These are phyloP conservation scores for Notocelia uddmanniana DNA, from an alignment of 2,888 invertebrate genomes.

Conservation along the genomic window DNA sequence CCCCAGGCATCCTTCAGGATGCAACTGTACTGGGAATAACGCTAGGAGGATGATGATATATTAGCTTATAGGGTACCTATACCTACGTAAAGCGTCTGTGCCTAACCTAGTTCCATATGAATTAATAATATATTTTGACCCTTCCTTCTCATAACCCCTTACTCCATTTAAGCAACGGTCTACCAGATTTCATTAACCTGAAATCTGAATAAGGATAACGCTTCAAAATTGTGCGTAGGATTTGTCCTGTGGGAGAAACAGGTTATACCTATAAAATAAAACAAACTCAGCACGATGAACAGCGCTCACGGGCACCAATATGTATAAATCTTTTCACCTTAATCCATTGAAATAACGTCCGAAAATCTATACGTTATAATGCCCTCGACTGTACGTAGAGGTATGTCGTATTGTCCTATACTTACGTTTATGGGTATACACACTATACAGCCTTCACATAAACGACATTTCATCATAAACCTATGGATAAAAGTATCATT, in stretches of 20 bases:
- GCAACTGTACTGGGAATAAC: too few species aligned
- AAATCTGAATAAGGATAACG: not conserved
- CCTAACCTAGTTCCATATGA: not conserved
- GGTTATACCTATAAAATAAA: not conserved
- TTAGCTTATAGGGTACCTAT: too few species aligned
- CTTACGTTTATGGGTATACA: not conserved
- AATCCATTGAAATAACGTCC: too few species aligned
- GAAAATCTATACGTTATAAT: too few species aligned
- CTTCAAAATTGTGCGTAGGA: not conserved
- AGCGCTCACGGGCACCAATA: too few species aligned
- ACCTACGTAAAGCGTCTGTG: too few species aligned
- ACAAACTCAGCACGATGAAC: not conserved
- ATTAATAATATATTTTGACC: slow-evolving; percentile 14
- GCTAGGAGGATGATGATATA: too few species aligned
- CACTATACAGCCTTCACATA: too few species aligned
- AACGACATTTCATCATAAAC: too few species aligned
- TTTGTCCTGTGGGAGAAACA: not conserved
- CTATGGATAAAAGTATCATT: too few species aligned
- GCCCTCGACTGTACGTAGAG: not conserved
- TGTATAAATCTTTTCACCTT: too few species aligned
- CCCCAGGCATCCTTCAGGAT: too few species aligned
- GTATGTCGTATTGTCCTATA: not conserved
- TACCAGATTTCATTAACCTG: slow-evolving; percentile 4
- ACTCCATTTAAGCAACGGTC: not conserved
- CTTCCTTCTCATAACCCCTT: not conserved